Percentiles rank a stretch among this genome's conserved stretches.
Conservation (phyloP, 2,888 invertebrate genomes). For the Zonitis immaculata region DNA sequence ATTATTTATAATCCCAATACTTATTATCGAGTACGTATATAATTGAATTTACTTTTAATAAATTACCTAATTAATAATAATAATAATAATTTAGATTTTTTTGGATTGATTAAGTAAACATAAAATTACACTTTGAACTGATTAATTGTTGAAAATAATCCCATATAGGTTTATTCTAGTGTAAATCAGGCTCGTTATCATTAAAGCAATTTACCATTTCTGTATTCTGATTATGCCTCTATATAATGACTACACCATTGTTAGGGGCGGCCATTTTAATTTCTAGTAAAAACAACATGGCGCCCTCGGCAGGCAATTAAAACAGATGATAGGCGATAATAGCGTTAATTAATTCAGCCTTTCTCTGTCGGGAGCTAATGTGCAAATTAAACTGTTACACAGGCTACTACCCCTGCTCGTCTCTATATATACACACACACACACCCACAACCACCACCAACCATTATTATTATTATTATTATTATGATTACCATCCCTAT, state of each 20-base stretch:
- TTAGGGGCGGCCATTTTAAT: conserved; percentile 51
- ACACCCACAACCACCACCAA: neutral
- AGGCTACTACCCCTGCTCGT: conserved; percentile 20
- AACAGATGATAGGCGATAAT: conserved; percentile 53
- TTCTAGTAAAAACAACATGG: conserved; percentile 52
- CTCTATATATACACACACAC: too few species aligned
- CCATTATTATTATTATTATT: neutral
- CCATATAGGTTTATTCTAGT: conserved; percentile 28
- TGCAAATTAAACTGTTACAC: conserved; percentile 52
- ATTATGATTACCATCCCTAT: neutral
- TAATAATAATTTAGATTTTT: too few species aligned
- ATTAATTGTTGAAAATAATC: neutral
- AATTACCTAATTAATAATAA: too few species aligned
- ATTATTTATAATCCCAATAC: too few species aligned
- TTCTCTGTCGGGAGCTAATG: conserved; percentile 51
- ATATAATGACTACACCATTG: conserved; percentile 50
- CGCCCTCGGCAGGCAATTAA: conserved; percentile 50
- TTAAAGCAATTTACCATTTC: conserved; percentile 50
- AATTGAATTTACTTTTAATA: too few species aligned
- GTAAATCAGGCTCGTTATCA: conserved; percentile 46
- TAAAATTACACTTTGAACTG: neutral
- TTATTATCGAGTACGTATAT: too few species aligned
- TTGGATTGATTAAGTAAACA: neutral
- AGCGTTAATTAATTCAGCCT: conserved; percentile 52
- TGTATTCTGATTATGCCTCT: conserved; percentile 49